phyloP scores from a whole-genome alignment of 1,140 invertebrate species.

The Periplaneta americana region DNA sequence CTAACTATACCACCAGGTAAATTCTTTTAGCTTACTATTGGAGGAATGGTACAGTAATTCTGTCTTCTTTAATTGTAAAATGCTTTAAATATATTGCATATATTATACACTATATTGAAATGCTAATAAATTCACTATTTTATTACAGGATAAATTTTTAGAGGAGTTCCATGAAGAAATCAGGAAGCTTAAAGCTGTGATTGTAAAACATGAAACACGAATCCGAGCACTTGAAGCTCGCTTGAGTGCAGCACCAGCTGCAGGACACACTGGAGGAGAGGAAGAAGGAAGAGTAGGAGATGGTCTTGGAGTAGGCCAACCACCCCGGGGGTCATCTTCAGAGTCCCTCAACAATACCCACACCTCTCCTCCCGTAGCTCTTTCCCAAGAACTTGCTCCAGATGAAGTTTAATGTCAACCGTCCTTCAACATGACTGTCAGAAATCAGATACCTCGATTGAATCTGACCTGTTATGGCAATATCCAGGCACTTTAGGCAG shows the following conservation, averaged over 20 bases:
- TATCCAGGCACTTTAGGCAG: not conserved
- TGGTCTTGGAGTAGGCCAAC: not conserved
- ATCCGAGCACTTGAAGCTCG: conserved; percentile 65
- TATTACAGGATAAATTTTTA: conserved; percentile 53
- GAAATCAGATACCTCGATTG: not conserved
- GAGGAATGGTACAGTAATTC: no score
- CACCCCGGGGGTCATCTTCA: not conserved
- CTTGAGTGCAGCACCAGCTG: conserved; percentile 22
- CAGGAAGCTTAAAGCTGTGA: conserved; percentile 85
- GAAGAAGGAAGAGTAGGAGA: conserved; percentile 10
- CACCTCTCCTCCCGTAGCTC: not conserved
- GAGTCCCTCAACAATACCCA: conserved; percentile 1
- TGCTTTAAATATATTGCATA: no score
- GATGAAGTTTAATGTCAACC: conserved; percentile 15
- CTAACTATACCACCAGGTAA: no score
- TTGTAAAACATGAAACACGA: conserved; percentile 90
- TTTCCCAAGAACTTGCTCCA: conserved; percentile 13
- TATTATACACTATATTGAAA: no score
- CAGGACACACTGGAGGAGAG: not conserved
- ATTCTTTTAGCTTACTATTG: no score
- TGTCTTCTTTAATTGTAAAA: no score
- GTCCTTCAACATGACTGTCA: not conserved
- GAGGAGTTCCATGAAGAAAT: conserved; percentile 83
- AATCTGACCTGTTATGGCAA: not conserved
- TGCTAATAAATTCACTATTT: not conserved